Base-by-base conservation (phyloP, 2,797 vertebrate genomes). In the Salarias fasciatus region DNA sequence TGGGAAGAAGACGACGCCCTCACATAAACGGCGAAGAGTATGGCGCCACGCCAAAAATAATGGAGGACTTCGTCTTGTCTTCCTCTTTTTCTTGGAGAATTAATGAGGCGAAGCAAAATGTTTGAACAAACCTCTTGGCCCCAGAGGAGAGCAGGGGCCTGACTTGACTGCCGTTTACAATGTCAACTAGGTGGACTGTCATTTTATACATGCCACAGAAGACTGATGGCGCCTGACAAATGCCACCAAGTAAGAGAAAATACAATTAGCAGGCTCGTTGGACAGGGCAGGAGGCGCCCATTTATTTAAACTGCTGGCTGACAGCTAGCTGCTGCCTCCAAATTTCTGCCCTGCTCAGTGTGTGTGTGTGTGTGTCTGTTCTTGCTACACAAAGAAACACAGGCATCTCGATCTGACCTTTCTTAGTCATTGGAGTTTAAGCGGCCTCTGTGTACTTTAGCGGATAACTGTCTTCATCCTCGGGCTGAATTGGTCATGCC, bases 201-300 rank as follows among this genome's bases (percentile, higher is more conserved):
- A 91, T 91, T 91, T 91, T 87, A 73, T 71, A 89, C 87, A 85
- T 77, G 89, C 83, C 85, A 83, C 77, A 67, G 54, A 90, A 91
- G 92, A 93, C 89, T 90, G 91, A 94, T 93, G 88, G 79, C 81
- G 70, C 85, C 84, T 91, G 89, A 92, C 91, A 92, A 90, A 90
- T 74, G 69, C 84, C 82, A 86, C 81, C 84, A 83, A 89, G 87
- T 90, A 86, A 88, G 88, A 92, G 82, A 92, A 91, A 92, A 92
- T 89, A 91, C 90, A 93, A 94, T 94, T 94, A 93, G 89, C 65
- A 67, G 90, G 88, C 86, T 90, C 84, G 86, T 87, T 93, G 89
- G 90, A 91, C 80, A 85, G 85, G 87, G 82, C 86, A 88, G 66
- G 59, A 77, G 77, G 78, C 75, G 69, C 57, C 88, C 88, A 93